Evolutionary conservation across 2,113 vertebrate genomes (phyloP).

Genomic region (Cathartes aura): DNA sequence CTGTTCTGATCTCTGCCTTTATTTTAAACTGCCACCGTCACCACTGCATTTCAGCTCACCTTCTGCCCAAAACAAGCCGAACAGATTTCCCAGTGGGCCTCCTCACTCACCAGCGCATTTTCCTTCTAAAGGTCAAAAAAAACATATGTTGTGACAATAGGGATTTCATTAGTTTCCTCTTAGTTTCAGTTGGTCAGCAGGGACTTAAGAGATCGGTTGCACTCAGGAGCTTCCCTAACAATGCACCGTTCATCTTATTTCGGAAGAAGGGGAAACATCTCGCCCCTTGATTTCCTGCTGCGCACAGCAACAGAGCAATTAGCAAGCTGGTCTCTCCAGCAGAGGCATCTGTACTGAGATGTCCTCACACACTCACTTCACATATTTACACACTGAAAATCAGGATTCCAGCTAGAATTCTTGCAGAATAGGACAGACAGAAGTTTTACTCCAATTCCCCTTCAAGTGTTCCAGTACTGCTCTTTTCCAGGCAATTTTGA

Average conservation of each 20-base stretch:
- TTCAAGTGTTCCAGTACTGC: not conserved
- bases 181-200: not conserved
- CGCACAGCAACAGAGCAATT: not conserved
- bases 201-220: not conserved
- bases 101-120: not conserved
- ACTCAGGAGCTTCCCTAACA: not conserved
- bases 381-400: not conserved
- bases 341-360: not conserved
- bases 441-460: not conserved
- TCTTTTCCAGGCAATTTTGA: not conserved
- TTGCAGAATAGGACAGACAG: not conserved
- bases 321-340: not conserved
- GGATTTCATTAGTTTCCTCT: slow-evolving; percentile 2
- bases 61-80: not conserved
- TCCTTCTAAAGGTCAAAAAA: not conserved
- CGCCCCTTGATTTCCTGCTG: not conserved
- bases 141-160: not conserved
- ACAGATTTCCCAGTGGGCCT: not conserved
- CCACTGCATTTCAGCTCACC: not conserved
- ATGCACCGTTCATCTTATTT: not conserved
- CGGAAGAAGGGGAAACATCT: not conserved
- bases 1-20: not conserved
- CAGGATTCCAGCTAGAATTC: not conserved
- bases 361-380: not conserved
- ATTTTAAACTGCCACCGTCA: not conserved